Evolutionary conservation across 2,113 vertebrate genomes (phyloP).

Genomic region (Vidua chalybeata): DNA sequence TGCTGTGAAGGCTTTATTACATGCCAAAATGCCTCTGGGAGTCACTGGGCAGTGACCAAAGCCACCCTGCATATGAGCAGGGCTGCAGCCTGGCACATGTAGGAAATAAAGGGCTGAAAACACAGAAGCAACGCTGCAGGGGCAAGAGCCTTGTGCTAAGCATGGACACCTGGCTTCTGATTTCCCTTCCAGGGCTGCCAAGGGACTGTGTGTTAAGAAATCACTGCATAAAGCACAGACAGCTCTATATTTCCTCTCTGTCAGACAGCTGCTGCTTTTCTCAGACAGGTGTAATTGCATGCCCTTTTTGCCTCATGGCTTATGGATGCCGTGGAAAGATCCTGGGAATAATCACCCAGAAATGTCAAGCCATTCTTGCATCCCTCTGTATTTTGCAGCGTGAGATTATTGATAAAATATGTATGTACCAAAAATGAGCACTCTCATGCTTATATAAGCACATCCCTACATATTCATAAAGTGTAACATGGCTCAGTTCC

Average conservation of each 20-base stretch:
- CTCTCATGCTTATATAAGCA: conserved; percentile 51
- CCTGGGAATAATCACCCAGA: conserved; percentile 15
- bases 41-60: background rate
- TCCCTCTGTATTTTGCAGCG: background rate
- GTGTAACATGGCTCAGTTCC: background rate
- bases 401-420: conserved; percentile 55
- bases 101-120: background rate
- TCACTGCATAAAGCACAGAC: background rate
- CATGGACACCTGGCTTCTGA: background rate
- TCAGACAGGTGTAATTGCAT: background rate
- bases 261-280: background rate
- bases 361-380: background rate
- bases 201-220: background rate
- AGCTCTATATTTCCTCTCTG: background rate
- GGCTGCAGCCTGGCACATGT: background rate
- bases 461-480: conserved; percentile 30
- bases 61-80: background rate
- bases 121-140: background rate
- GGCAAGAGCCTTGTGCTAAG: background rate
- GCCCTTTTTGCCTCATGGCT: background rate
- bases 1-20: background rate
- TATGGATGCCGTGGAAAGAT: background rate
- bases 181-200: background rate
- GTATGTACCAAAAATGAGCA: conserved; percentile 6
- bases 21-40: background rate